These are phyloP conservation scores for Chamaetylas fuelleborni DNA, from an alignment of 2,113 vertebrate species.

Conservation along the genomic window DNA sequence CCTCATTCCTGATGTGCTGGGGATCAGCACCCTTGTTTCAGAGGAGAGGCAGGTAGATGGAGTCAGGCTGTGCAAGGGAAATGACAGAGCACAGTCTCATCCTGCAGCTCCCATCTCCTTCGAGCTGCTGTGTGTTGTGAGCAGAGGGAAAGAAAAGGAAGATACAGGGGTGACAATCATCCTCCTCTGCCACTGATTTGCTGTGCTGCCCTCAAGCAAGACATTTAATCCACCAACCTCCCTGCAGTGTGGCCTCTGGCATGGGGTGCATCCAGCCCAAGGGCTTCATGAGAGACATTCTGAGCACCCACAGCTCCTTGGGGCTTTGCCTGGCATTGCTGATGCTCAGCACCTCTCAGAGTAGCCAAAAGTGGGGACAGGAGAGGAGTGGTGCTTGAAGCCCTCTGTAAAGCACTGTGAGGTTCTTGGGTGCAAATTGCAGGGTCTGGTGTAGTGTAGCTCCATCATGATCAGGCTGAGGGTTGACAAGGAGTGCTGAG, in stretches of 20 bases:
- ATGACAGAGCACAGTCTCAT: background rate
- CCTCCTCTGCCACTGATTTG: background rate
- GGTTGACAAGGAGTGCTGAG: background rate
- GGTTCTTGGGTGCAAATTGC: background rate
- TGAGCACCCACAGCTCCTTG: background rate
- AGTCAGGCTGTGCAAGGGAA: background rate
- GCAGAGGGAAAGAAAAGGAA: background rate
- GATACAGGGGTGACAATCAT: rapidly evolving
- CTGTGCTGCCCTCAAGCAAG: background rate
- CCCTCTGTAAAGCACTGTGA: background rate
- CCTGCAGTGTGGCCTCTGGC: no score
- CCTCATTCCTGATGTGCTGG: background rate
- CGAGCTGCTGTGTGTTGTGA: rapidly evolving
- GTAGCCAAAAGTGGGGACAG: background rate
- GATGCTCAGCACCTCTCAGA: background rate
- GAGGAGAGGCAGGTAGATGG: background rate
- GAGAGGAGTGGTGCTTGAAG: background rate
- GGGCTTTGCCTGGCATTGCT: background rate
- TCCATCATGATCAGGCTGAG: background rate
- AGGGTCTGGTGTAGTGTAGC: background rate
- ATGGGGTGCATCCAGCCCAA: background rate
- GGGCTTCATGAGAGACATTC: background rate
- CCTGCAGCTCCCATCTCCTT: background rate
- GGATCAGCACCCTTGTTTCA: background rate
- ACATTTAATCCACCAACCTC: no score